Evolutionary conservation across 2,888 invertebrate genomes (phyloP), one percentile per base, ranked within the genome.

Genomic region (Nephrocerus scutellatus): DNA sequence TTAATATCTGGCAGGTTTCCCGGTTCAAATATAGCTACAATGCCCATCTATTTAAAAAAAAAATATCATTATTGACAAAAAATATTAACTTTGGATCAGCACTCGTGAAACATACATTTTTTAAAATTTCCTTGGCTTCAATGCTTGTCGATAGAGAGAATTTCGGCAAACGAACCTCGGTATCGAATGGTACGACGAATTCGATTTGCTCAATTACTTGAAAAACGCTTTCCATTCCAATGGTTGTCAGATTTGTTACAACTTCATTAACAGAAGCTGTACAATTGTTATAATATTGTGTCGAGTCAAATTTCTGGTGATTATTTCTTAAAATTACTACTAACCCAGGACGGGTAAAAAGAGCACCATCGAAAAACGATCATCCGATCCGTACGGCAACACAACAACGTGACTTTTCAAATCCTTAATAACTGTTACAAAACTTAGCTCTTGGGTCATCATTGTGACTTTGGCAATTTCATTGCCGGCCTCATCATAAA

Each of bases 401-500:
- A 84, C 81, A 1, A 85, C 55, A 0, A 77, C 74, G 48, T 76
- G 73, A 2, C 77, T 74, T 30, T 74, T 72, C 35, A 84, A 56
- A 1, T 68, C 62, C 19, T 70, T 65, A 13, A 79, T 67, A 43
- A 73, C 72, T 1, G 74, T 72, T 54, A 73, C 82, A 33, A 79
- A 77, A 28, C 70, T 61, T 1, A 72, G 75, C 47, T 72, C 70
- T 49, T 78, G 77, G 46, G 72, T 74, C 86, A 89, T 88, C 84
- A 87, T 86, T 41, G 79, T 74, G 0, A 84, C 80, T 44, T 70
- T 62, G 0, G 77, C 76, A 9, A 72, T 55, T n/a, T 65, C 55
- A 6, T 61, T 55, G 26, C 71, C 73, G 15, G 71, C 60, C 46
- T 80, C 80, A 50, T 79, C 71, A 50, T 72, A 76, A 54, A 82